phyloP scores from a whole-genome alignment of 1,140 invertebrate genomes.

The Scylla paramamosain region DNA sequence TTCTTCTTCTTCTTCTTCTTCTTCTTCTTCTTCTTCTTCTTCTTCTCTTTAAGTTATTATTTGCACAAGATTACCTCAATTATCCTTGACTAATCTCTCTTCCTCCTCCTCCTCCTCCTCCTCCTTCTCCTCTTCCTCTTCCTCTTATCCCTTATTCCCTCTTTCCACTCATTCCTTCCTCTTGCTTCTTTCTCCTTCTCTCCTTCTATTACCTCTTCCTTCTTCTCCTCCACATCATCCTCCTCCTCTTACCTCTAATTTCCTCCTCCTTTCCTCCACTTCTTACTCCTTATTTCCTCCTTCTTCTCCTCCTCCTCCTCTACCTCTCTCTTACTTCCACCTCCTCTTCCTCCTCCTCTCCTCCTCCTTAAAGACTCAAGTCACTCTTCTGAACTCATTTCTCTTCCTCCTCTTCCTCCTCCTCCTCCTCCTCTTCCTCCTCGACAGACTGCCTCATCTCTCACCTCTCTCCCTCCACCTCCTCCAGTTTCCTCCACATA shows the following conservation, averaged over 20 bases:
- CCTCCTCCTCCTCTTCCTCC: constrained; percentile 8
- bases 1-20: too few species aligned
- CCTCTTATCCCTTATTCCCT: too few species aligned
- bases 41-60: too few species aligned
- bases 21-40: too few species aligned
- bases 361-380: too few species aligned
- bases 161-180: not conserved
- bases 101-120: too few species aligned
- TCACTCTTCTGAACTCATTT: not conserved
- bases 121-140: too few species aligned
- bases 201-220: not conserved
- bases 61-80: too few species aligned
- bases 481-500: not conserved
- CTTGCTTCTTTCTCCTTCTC: not conserved
- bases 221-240: too few species aligned
- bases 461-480: not conserved
- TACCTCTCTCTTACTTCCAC: not conserved
- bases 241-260: too few species aligned
- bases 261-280: not conserved
- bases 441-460: not conserved
- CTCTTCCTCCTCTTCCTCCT: not conserved
- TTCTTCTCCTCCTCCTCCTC: not conserved
- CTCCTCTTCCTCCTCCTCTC: too few species aligned
- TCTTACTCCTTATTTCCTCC: not conserved
- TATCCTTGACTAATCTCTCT: too few species aligned